Percentiles rank a stretch among this genome's conserved stretches.
Evolutionary conservation across 2,888 invertebrate genomes (phyloP).

Genomic region (Chrysopilus asiliformis): DNA sequence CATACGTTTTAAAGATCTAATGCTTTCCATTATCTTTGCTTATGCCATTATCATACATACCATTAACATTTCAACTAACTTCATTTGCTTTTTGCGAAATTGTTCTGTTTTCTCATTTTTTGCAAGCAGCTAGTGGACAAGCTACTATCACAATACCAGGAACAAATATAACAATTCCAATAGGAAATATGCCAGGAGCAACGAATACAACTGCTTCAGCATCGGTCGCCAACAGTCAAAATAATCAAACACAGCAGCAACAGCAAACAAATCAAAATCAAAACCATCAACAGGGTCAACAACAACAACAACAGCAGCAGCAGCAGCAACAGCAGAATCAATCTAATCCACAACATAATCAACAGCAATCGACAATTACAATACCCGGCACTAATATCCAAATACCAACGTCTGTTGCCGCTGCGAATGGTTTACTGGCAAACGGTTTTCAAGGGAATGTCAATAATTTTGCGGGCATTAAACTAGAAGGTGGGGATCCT

Average conservation of each 20-base stretch:
- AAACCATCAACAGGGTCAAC: conserved; percentile 12
- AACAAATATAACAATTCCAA: conserved; percentile 44
- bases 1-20: too few species aligned
- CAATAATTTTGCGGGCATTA: conserved; percentile 15
- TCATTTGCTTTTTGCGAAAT: conserved; percentile 10
- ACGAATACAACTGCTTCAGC: conserved; percentile 13
- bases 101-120: neutral
- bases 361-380: conserved; percentile 27
- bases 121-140: conserved; percentile 24
- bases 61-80: conserved; percentile 10
- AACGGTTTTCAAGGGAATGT: conserved; percentile 19
- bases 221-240: conserved; percentile 15
- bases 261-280: conserved; percentile 18
- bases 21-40: too few species aligned
- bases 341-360: conserved; percentile 16
- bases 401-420: conserved; percentile 33
- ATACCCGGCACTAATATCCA: conserved; percentile 36
- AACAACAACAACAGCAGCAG: conserved; percentile 16
- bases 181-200: conserved; percentile 21
- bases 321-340: conserved; percentile 11
- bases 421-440: conserved; percentile 31
- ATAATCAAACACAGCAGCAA: conserved; percentile 19
- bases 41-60: too few species aligned
- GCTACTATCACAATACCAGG: conserved; percentile 45
- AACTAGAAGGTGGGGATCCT: conserved; percentile 16